Evolutionary conservation across 2,113 vertebrate species (phyloP).

Genomic region (Thermophis baileyi): DNA sequence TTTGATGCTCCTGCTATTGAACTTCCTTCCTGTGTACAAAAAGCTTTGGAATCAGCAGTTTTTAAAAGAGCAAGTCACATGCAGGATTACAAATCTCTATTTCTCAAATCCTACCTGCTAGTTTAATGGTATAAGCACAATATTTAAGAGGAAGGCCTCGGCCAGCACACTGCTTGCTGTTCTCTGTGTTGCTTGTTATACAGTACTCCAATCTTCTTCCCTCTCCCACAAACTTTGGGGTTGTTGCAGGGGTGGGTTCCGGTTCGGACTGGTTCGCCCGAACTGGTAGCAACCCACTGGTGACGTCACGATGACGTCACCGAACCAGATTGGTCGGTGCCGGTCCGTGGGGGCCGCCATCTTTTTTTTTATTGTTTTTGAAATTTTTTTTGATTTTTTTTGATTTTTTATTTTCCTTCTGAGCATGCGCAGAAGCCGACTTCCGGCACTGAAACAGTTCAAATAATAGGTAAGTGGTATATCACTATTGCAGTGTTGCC

Average conservation of each 20-base stretch:
- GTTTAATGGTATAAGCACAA: background rate
- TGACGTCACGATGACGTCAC: too few species aligned
- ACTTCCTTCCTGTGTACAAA: background rate
- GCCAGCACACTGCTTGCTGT: background rate
- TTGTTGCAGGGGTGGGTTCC: too few species aligned
- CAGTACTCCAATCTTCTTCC: background rate
- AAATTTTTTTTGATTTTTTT: too few species aligned
- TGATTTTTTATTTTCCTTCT: too few species aligned
- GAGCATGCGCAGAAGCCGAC: too few species aligned
- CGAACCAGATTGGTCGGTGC: too few species aligned
- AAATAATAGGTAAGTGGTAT: background rate
- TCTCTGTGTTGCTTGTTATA: background rate
- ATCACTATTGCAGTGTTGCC: background rate
- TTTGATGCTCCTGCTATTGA: background rate
- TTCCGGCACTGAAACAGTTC: background rate
- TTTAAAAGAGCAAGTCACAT: background rate
- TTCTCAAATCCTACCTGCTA: background rate
- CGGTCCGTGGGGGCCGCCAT: too few species aligned
- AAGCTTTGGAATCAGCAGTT: background rate
- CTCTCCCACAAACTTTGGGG: background rate
- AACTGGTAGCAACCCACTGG: too few species aligned
- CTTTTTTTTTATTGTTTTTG: too few species aligned
- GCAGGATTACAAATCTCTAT: background rate
- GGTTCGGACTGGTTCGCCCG: too few species aligned
- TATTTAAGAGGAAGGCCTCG: background rate